These are phyloP conservation scores for Himalopsyche phryganea DNA, from an alignment of 1,140 invertebrate genomes.

Conservation along the genomic window DNA sequence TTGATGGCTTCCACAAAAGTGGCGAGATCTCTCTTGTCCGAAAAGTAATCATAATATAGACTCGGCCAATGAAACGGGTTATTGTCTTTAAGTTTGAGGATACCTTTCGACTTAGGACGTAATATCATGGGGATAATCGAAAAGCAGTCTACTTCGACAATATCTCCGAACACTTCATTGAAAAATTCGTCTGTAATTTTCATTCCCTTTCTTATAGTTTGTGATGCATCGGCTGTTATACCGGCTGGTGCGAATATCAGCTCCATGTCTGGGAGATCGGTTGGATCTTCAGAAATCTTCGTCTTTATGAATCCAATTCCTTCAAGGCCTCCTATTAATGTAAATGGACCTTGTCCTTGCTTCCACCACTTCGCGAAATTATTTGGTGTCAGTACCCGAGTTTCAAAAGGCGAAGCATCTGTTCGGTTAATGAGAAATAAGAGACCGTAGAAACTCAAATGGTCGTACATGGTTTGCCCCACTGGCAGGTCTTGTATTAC, in stretches of 20 bases:
- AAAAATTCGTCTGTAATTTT: conserved; percentile 58
- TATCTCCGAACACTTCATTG: conserved; percentile 52
- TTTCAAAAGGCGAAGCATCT: conserved; percentile 40
- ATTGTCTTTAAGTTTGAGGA: conserved; percentile 60
- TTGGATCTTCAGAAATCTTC: conserved; percentile 50
- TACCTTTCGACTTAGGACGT: conserved; percentile 70
- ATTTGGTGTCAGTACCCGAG: conserved; percentile 42
- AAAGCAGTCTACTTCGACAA: conserved; percentile 49
- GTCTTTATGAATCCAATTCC: conserved; percentile 57
- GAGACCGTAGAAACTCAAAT: conserved; percentile 64
- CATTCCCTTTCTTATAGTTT: conserved; percentile 53
- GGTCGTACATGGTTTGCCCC: conserved; percentile 65
- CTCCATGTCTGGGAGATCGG: conserved; percentile 61
- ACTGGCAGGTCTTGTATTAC: conserved; percentile 60
- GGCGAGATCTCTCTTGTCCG: conserved; percentile 37
- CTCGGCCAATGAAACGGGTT: conserved; percentile 73
- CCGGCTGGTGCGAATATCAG: conserved; percentile 56
- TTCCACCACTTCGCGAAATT: conserved; percentile 42
- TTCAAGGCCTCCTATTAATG: conserved; percentile 55
- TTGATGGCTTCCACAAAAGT: conserved; percentile 42
- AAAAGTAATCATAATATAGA: conserved; percentile 46
- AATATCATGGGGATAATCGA: conserved; percentile 37
- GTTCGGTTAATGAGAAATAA: conserved; percentile 55
- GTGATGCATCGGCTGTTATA: conserved; percentile 60
- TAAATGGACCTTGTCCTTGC: conserved; percentile 47